phyloP scores from a whole-genome alignment of 2,113 vertebrate species.

The Paedocypris sp. region DNA sequence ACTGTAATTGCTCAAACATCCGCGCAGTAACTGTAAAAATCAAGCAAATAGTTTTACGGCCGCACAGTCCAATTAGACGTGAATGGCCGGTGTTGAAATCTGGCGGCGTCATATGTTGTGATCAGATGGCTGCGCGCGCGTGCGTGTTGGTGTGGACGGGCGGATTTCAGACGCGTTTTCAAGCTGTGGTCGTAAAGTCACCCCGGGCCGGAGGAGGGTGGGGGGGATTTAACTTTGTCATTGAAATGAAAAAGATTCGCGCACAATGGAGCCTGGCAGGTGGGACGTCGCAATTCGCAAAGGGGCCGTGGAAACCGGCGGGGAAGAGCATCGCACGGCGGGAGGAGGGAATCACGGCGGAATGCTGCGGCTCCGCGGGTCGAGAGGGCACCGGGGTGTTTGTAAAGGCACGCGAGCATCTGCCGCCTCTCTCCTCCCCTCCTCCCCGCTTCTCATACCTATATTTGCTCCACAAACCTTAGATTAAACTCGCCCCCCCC shows the following conservation, averaged over 20 bases:
- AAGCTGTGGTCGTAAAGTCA: slow-evolving; percentile 68
- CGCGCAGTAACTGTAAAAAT: slow-evolving; percentile 7
- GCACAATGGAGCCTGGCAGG: slow-evolving; percentile 85
- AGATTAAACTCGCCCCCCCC: no score
- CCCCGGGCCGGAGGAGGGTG: slow-evolving; percentile 46
- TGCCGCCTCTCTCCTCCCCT: slow-evolving; percentile 55
- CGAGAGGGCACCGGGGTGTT: slow-evolving; percentile 59
- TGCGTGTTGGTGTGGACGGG: slow-evolving; percentile 29
- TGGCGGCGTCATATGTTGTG: slow-evolving; percentile 36
- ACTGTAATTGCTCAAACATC: slow-evolving; percentile 1
- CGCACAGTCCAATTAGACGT: slow-evolving; percentile 3
- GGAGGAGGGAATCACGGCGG: slow-evolving; percentile 26
- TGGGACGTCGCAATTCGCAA: slow-evolving; percentile 67
- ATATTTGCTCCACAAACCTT: background rate
- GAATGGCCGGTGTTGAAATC: slow-evolving; percentile 15
- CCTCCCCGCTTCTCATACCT: slow-evolving; percentile 19
- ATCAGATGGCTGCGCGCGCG: slow-evolving; percentile 54
- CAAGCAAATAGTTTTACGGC: slow-evolving; percentile 28
- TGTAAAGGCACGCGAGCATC: slow-evolving; percentile 97
- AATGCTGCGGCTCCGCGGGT: slow-evolving; percentile 60
- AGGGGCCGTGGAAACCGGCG: slow-evolving; percentile 42
- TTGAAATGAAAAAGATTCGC: slow-evolving; percentile 65
- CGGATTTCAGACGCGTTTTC: slow-evolving; percentile 32
- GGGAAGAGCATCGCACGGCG: slow-evolving; percentile 48
- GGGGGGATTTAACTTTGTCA: slow-evolving; percentile 72